Conservation (phyloP, 2,888 invertebrate species). For the Drosophila tanythrix region DNA sequence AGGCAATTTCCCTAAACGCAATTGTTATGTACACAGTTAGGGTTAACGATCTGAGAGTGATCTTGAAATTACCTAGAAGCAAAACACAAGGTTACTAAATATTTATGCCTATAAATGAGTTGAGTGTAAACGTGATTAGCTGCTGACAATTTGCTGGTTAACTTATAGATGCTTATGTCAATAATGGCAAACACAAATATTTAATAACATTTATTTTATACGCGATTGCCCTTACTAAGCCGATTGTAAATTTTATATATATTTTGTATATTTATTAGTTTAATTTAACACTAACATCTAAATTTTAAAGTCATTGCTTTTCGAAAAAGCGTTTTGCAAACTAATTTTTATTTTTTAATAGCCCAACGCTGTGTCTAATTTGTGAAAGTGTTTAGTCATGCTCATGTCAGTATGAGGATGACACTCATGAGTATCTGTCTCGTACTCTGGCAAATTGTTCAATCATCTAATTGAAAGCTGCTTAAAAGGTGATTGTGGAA, state of each 20-base stretch:
- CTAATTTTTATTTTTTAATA: background rate
- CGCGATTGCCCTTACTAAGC: background rate
- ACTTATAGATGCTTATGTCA: background rate
- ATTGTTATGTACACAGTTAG: constrained; percentile 9
- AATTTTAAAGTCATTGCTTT: background rate
- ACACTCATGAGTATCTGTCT: constrained; percentile 5
- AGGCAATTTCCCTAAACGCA: constrained; percentile 18
- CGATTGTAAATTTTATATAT: background rate
- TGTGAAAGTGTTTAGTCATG: constrained; percentile 26
- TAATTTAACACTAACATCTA: background rate
- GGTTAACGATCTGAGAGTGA: constrained; percentile 34
- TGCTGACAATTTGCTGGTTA: background rate
- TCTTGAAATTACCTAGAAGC: constrained; percentile 27
- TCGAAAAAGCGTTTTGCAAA: background rate
- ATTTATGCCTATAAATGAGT: background rate
- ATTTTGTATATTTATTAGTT: background rate
- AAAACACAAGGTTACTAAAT: constrained; percentile 15
- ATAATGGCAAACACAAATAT: background rate
- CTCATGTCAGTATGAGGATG: constrained; percentile 7
- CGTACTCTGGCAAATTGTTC: constrained; percentile 7
- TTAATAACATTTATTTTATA: background rate
- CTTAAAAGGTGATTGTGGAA: constrained; percentile 33
- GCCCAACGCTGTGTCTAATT: constrained; percentile 9
- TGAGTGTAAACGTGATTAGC: background rate
- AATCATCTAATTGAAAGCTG: constrained; percentile 45